Conservation (phyloP, 1,140 invertebrate genomes). For the Lucilia cuprina region DNA sequence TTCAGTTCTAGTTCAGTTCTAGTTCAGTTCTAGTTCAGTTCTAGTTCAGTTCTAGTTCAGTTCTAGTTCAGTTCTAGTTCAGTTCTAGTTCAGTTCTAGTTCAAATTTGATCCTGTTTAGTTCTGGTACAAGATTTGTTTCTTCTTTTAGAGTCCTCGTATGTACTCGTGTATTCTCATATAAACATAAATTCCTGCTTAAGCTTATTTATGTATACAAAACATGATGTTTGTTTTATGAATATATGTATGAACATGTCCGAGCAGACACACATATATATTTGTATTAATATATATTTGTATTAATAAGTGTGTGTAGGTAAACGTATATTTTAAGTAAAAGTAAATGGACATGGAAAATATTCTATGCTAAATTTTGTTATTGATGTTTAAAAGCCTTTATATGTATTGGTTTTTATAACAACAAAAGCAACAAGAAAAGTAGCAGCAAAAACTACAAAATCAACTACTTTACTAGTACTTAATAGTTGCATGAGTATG, state of each 20-base stretch:
- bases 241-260: not conserved
- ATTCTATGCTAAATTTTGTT: not conserved
- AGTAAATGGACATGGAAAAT: slow-evolving; percentile 1
- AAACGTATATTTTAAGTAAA: not conserved
- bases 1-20: too few relatives aligned
- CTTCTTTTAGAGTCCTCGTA: too few relatives aligned
- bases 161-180: not conserved
- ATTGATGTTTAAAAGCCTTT: slow-evolving; percentile 15
- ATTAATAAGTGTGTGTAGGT: not conserved
- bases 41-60: too few relatives aligned
- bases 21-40: too few relatives aligned
- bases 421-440: not conserved
- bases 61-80: too few relatives aligned
- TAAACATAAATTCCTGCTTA: not conserved
- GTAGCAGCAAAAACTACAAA: not conserved
- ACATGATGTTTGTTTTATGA: not conserved
- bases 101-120: too few relatives aligned
- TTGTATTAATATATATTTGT: not conserved
- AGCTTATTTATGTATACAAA: not conserved
- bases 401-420: slow-evolving; percentile 13
- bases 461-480: not conserved
- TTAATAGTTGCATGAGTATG: not conserved
- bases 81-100: too few relatives aligned
- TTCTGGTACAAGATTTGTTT: too few relatives aligned
- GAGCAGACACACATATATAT: too few relatives aligned